Evolutionary conservation across 2,888 invertebrate genomes (phyloP).

Genomic region (Machimus rusticus): DNA sequence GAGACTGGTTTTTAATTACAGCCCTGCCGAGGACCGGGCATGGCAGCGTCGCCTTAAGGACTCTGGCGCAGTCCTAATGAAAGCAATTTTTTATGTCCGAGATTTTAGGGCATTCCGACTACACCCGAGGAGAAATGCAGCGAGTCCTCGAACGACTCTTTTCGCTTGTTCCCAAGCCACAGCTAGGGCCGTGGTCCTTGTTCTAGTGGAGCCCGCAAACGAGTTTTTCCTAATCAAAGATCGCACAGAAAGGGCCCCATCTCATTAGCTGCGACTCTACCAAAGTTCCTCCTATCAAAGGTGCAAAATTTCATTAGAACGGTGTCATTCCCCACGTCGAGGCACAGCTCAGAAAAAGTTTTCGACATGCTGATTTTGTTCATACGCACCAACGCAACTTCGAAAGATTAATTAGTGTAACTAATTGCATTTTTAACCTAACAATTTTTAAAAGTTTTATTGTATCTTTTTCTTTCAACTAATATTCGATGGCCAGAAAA

Average conservation of each 20-base stretch:
- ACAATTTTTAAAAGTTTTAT: too few species aligned
- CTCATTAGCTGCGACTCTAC: neutral
- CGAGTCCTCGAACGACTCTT: neutral
- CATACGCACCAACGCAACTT: too few species aligned
- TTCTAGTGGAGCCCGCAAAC: neutral
- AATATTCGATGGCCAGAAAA: too few species aligned
- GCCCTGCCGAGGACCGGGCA: neutral
- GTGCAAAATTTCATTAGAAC: neutral
- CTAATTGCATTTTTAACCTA: too few species aligned
- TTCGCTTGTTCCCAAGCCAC: neutral
- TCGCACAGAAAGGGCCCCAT: neutral
- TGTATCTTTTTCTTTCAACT: too few species aligned
- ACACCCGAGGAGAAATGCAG: neutral
- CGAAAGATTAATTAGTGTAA: too few species aligned
- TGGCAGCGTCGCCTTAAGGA: slow-evolving; percentile 1
- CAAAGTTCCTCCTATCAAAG: neutral
- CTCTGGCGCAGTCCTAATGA: neutral
- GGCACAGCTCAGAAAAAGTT: neutral
- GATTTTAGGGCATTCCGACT: neutral
- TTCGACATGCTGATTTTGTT: neutral
- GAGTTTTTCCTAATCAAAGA: neutral
- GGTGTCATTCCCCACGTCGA: neutral
- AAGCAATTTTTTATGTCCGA: neutral
- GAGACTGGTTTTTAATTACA: slow-evolving; percentile 46
- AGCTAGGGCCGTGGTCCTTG: neutral